Evolutionary conservation across 2,888 invertebrate species (phyloP), one percentile per base, ranked within the genome.

Genomic region (Conchocele bisecta): DNA sequence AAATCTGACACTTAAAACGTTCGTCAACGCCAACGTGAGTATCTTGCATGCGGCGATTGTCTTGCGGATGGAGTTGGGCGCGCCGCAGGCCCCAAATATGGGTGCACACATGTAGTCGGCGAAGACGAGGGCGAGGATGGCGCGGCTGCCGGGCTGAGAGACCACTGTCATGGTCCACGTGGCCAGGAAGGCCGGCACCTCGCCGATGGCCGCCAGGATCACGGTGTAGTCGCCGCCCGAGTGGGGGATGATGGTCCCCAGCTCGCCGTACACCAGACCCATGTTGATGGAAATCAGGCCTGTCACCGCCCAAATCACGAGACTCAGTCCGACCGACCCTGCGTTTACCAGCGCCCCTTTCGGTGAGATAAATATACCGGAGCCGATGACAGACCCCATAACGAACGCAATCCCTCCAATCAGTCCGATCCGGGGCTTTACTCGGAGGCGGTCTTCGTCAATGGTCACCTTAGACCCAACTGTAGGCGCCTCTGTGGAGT

Each of bases 301-400:
- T 54, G 73, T 73, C 3, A 64, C 48, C 2, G 64, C 50, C 81
- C 81, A 81, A 1, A 81, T 57, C 7, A 81, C 56, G 22, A 81
- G 53, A 42, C 76, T 77, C 29, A 79, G 94, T 92, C 97, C 98
- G 92, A 98, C 96, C 91, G 97, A 98, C 92, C 96, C 96, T 0
- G 96, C 94, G 81, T 94, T 93, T 83, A 93, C 91, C 92, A 98
- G 93, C 91, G 98, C 95, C 92, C 97, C 97, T 92, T 96, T 96
- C 92, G 98, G 98, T 93, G 98, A 97, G 92, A 98, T 97, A 94
- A 98, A 98, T 92, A 98, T 98, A 94, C 98, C 98, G 92, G 98
- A 98, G 91, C 97, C 97, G 96, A 91, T 72, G 26, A 77, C 53
- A 0, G 53, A 26, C 13, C 75, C 75, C 37, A 68, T 37, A 2